Evolutionary conservation across 2,797 vertebrate genomes (phyloP).

Genomic region (Hypotaenidia philippensis): DNA sequence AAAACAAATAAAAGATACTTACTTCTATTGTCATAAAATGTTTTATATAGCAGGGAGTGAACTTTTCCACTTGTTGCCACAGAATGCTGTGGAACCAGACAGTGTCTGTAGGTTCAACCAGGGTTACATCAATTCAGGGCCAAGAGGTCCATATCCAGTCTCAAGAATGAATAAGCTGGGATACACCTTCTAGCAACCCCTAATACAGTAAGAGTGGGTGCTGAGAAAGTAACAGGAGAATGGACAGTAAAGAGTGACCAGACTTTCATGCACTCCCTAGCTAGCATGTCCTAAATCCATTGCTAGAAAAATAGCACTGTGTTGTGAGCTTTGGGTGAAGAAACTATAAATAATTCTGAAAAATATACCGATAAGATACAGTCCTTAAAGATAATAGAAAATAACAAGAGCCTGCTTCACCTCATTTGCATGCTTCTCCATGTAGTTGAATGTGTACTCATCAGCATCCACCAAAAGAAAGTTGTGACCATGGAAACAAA

Average conservation of each 20-base stretch:
- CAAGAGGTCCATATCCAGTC: neutral
- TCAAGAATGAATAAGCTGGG: neutral
- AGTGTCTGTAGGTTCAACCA: neutral
- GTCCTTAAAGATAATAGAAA: neutral
- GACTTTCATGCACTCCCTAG: neutral
- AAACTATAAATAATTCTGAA: conserved; percentile 54
- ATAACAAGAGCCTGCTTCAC: conserved; percentile 74
- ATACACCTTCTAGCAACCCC: neutral
- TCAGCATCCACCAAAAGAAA: conserved; percentile 90
- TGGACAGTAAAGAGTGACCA: neutral
- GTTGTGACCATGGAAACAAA: conserved; percentile 84
- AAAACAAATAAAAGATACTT: neutral
- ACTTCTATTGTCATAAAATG: neutral
- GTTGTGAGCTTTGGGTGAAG: conserved; percentile 15
- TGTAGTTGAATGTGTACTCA: conserved; percentile 90
- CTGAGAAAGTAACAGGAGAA: neutral
- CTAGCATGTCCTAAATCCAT: neutral
- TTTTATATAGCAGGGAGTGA: neutral
- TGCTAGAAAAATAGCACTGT: neutral
- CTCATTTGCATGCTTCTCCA: conserved; percentile 90
- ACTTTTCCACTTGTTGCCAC: neutral
- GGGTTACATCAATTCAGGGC: neutral
- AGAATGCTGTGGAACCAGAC: neutral
- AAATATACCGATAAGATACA: neutral
- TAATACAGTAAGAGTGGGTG: neutral